Conservation (phyloP, 1,140 invertebrate genomes). For the Trichoplusia ni region DNA sequence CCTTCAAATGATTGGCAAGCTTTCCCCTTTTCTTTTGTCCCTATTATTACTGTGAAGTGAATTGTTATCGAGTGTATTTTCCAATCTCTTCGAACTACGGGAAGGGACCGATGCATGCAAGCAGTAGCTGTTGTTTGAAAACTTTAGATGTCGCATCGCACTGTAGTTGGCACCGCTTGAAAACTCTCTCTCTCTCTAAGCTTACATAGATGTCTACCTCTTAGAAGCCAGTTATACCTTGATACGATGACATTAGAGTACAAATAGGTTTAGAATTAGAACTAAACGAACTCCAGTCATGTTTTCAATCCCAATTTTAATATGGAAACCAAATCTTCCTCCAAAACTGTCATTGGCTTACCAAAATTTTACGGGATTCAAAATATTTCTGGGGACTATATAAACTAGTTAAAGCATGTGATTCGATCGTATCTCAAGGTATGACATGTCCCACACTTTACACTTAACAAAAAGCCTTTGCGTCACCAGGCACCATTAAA, state of each 20-base stretch:
- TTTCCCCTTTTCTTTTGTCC: constrained; percentile 7
- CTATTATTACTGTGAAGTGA: constrained; percentile 5
- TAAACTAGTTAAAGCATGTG: no score
- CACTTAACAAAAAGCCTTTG: constrained; percentile 30
- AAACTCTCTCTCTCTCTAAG: no score
- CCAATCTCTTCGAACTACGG: neutral
- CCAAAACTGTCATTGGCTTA: no score
- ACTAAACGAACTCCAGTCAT: no score
- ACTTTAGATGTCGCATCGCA: neutral
- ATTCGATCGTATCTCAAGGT: neutral
- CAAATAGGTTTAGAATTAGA: no score
- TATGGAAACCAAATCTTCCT: no score
- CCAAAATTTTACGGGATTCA: no score
- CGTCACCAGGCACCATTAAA: constrained; percentile 87
- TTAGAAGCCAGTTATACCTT: no score
- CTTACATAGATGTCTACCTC: no score
- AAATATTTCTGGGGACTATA: no score
- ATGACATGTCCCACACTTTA: neutral
- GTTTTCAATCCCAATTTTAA: no score
- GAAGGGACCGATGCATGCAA: constrained; percentile 2
- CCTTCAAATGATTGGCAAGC: constrained; percentile 6
- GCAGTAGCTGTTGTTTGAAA: neutral
- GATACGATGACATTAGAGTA: no score
- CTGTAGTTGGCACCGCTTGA: constrained; percentile 1
- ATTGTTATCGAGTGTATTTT: constrained; percentile 9